Percentiles rank a stretch among this genome's conserved stretches.
Conservation (phyloP, 2,113 vertebrate genomes). For the Cacatua alba region DNA sequence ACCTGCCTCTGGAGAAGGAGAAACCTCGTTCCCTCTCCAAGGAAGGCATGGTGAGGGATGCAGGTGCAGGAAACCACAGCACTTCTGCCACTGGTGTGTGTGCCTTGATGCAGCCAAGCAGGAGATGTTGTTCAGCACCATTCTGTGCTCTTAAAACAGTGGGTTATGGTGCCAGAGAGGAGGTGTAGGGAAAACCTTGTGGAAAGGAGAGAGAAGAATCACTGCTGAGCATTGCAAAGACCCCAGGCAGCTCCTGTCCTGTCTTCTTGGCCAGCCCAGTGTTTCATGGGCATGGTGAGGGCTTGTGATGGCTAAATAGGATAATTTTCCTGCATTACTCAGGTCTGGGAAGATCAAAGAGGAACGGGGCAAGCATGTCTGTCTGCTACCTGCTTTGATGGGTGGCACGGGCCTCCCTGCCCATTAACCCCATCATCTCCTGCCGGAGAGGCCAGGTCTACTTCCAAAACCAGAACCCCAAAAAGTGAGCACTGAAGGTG, state of each 20-base stretch:
- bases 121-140: not conserved
- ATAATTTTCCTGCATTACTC: constrained; percentile 14
- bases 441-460: not conserved
- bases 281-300: not conserved
- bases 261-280: not conserved
- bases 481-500: not conserved
- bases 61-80: not conserved
- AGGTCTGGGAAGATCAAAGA: constrained; percentile 55
- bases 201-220: not conserved
- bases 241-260: not conserved
- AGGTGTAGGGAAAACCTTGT: not conserved
- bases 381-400: constrained; percentile 49
- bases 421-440: constrained; percentile 62
- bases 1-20: not conserved
- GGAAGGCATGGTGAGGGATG: not conserved
- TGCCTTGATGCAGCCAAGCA: not conserved
- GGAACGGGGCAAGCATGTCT: not conserved
- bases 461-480: not conserved
- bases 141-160: not conserved
- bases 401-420: constrained; percentile 10
- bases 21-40: not conserved
- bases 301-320: not conserved
- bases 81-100: not conserved
- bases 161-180: not conserved
- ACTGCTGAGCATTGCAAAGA: not conserved